These are phyloP conservation scores for Eledona agricola DNA, from an alignment of 2,888 invertebrate genomes.

Conservation along the genomic window DNA sequence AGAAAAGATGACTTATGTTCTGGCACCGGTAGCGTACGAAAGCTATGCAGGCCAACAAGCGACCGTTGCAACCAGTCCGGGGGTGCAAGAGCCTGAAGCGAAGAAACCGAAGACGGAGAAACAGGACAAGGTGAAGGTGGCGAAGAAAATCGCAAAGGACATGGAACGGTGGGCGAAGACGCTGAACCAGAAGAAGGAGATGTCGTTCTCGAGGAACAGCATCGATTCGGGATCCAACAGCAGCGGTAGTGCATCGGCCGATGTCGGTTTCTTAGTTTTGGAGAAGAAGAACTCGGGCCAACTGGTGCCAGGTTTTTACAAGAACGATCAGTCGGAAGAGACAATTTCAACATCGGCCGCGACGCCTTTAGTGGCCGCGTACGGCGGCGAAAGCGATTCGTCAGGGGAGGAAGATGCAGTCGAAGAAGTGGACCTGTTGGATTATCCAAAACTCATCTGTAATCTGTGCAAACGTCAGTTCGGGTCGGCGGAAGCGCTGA, in stretches of 20 bases:
- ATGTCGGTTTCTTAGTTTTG: constrained; percentile 91
- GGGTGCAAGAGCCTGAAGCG: constrained; percentile 61
- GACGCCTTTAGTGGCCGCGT: constrained; percentile 75
- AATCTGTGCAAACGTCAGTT: constrained; percentile 95
- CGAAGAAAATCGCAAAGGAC: constrained; percentile 96
- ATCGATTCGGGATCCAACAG: constrained; percentile 43
- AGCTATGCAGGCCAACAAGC: constrained; percentile 41
- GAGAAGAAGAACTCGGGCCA: constrained; percentile 72
- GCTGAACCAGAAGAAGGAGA: constrained; percentile 94
- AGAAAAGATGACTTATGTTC: constrained; percentile 70
- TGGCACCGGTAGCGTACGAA: constrained; percentile 61
- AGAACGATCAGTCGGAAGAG: constrained; percentile 25
- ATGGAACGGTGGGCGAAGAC: constrained; percentile 97
- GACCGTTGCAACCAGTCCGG: constrained; percentile 43
- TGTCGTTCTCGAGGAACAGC: constrained; percentile 54
- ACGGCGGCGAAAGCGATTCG: constrained; percentile 78
- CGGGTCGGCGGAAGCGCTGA: constrained; percentile 85
- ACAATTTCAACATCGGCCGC: constrained; percentile 41
- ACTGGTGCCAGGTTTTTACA: constrained; percentile 33
- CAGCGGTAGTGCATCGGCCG: constrained; percentile 78
- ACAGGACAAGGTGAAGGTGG: constrained; percentile 95
- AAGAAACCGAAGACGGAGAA: constrained; percentile 79
- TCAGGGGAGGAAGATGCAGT: constrained; percentile 65
- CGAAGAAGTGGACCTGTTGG: constrained; percentile 81
- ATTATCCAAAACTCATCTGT: constrained; percentile 91